Base-by-base conservation (phyloP, 2,113 vertebrate species). In the Jacana jacana region DNA sequence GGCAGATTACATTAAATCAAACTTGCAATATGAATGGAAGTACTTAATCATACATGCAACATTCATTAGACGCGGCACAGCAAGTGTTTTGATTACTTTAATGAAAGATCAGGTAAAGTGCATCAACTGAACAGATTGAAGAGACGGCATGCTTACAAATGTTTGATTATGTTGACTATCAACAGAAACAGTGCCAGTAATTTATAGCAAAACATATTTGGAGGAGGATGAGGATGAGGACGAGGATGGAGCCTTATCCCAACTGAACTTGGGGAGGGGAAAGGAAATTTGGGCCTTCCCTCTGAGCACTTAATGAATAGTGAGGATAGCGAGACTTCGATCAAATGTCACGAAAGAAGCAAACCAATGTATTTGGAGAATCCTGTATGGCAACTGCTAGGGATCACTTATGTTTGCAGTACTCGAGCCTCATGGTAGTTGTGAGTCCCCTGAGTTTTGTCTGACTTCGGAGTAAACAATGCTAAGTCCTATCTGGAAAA, bases 81-180 rank as follows among this genome's bases (percentile, higher is more conserved):
- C 98, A 98, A 98, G 98, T 98, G 97, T 98, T 98, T 98, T 98
- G 98, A 98, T 98, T 98, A 97, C 98, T 98, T 98, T 98, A 98
- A 98, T 98, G 98, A 98, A 98, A 98, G 98, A 99, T 98, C 98
- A 98, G 98, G 98, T 98, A 98, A 98, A 98, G 98, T 98, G 98
- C 98, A 98, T 98, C 98, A 97, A 97, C 98, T 97, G 98, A 98
- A 97, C 97, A 98, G 98, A 98, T 98, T 98, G 98, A 98, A 97
- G 97, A 98, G 98, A 97, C 97, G 98, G 98, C 97, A 97, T 98
- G 98, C 98, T 98, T 98, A 98, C 98, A 98, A 98, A 98, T 98
- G 97, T 98, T 98, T 98, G 97, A 98, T 98, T 98, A 98, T 97
- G 96, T 96, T 95, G 97, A 98, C 98, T 98, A 98, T 98, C 98